Evolutionary conservation across 2,888 invertebrate species (phyloP).

Genomic region (Mellilla xanthometata): DNA sequence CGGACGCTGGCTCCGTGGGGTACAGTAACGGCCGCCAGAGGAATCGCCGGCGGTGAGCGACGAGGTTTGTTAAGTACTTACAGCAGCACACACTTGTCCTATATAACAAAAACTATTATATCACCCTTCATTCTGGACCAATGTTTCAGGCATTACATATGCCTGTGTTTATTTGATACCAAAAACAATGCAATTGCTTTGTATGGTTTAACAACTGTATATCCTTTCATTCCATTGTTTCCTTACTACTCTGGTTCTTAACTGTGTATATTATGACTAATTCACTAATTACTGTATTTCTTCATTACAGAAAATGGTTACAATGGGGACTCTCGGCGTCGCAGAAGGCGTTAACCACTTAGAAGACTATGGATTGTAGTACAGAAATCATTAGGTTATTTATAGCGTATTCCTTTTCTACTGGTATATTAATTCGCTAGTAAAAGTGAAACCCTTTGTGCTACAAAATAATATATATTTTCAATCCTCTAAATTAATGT

Average conservation of each 20-base stretch:
- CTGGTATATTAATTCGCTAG: conserved; percentile 11
- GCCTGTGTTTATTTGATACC: conserved; percentile 1
- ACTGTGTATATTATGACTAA: background rate
- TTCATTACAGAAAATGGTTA: conserved; percentile 74
- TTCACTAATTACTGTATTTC: conserved; percentile 31
- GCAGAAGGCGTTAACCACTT: conserved; percentile 60
- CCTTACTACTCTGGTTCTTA: conserved; percentile 1
- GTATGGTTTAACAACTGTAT: conserved; percentile 14
- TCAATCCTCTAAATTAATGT: too few relatives aligned
- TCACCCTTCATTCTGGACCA: conserved; percentile 23
- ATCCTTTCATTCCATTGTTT: conserved; percentile 9
- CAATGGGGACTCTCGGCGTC: conserved; percentile 76
- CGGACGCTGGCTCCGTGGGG: conserved; percentile 76
- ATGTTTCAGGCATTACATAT: too few relatives aligned
- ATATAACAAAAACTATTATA: conserved; percentile 20
- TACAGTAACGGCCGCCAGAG: conserved; percentile 79
- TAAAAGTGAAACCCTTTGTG: background rate
- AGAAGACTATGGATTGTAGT: conserved; percentile 26
- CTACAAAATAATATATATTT: too few relatives aligned
- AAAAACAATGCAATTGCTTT: conserved; percentile 1
- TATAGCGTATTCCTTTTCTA: conserved; percentile 23
- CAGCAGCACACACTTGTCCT: conserved; percentile 62
- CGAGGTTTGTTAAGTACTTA: conserved; percentile 71
- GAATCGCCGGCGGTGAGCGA: conserved; percentile 76
- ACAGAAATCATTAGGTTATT: conserved; percentile 12